Conservation (phyloP, 2,888 invertebrate species). For the Entomobrya multifasciata region DNA sequence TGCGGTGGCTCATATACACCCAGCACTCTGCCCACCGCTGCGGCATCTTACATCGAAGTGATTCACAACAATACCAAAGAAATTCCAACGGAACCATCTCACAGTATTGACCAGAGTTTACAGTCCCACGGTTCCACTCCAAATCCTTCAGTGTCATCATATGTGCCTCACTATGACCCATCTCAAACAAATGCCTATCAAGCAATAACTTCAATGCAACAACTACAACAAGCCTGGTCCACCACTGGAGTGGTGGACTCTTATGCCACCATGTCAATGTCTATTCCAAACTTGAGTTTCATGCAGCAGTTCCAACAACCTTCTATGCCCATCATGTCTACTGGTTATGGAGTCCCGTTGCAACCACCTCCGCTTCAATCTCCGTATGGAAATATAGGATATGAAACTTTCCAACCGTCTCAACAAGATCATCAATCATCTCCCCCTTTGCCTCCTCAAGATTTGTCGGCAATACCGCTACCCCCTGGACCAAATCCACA, state of each 20-base stretch:
- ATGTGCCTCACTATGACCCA: constrained; percentile 11
- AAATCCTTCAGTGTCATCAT: background rate
- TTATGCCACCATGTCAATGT: constrained; percentile 65
- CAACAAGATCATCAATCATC: constrained; percentile 61
- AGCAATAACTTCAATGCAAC: constrained; percentile 58
- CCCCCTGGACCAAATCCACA: constrained; percentile 73
- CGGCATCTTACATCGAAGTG: constrained; percentile 53
- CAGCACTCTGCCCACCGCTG: constrained; percentile 39
- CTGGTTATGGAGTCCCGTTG: constrained; percentile 46
- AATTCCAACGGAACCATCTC: constrained; percentile 57
- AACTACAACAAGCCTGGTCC: constrained; percentile 70
- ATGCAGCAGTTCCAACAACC: constrained; percentile 64
- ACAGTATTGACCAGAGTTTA: constrained; percentile 16
- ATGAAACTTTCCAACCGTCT: constrained; percentile 64
- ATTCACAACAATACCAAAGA: constrained; percentile 65
- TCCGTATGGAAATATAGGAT: constrained; percentile 53
- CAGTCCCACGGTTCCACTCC: background rate
- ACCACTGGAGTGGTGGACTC: constrained; percentile 53
- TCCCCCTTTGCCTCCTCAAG: constrained; percentile 61
- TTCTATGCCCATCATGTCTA: constrained; percentile 67
- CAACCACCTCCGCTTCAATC: constrained; percentile 57
- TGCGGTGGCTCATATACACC: constrained; percentile 24
- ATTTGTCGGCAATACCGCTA: constrained; percentile 75
- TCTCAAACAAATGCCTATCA: constrained; percentile 31
- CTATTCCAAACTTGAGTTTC: constrained; percentile 50